Percentiles rank a stretch among this genome's conserved stretches.
Conservation (phyloP, 2,113 vertebrate genomes). For the Sturnira hondurensis region DNA sequence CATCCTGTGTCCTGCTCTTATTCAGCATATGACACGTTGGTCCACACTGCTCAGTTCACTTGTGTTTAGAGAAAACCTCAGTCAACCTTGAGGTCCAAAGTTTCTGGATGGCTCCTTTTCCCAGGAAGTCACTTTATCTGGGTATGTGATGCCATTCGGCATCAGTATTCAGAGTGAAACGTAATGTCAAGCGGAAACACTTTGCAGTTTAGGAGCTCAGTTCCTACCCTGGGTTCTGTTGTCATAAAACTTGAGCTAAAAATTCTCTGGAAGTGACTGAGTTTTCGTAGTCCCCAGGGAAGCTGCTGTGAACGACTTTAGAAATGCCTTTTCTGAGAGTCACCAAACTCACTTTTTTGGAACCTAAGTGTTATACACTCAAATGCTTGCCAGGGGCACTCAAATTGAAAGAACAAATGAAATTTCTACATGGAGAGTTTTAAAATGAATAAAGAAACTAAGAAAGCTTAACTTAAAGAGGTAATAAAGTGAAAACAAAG, state of each 20-base stretch:
- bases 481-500: slow-evolving; percentile 17
- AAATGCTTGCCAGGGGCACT: neutral
- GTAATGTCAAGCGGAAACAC: neutral
- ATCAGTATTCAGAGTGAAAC: slow-evolving; percentile 1
- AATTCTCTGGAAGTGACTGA: slow-evolving; percentile 26
- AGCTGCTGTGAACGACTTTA: slow-evolving; percentile 7
- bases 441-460: neutral
- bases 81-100: neutral
- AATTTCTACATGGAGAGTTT: slow-evolving; percentile 29
- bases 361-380: neutral
- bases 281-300: neutral
- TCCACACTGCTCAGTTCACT: neutral
- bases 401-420: slow-evolving; percentile 21
- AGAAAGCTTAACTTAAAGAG: neutral
- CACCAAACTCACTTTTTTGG: slow-evolving; percentile 6
- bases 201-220: neutral
- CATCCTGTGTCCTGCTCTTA: neutral
- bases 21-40: neutral
- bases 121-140: neutral
- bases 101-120: neutral
- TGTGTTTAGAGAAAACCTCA: neutral
- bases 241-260: slow-evolving; percentile 49
- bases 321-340: neutral
- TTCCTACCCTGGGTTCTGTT: slow-evolving; percentile 11
- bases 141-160: neutral